A percentile compares a stretch with the other conserved stretches of the same genome.
These are phyloP conservation scores for Tetragonisca angustula DNA, from an alignment of 2,888 invertebrate species.

Conservation along the genomic window DNA sequence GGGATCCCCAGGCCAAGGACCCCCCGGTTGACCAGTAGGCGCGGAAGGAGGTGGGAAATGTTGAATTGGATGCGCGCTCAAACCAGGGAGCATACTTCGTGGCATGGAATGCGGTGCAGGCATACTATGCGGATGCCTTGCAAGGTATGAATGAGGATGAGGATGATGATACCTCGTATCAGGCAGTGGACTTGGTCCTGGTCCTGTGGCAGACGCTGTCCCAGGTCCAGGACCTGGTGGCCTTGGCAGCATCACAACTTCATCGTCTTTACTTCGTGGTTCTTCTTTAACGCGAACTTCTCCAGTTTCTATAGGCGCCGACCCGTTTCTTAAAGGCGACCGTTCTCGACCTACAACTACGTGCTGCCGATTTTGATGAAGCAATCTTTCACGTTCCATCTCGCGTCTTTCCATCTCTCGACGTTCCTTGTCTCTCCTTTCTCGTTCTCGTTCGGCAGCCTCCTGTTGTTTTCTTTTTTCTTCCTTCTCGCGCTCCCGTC, in stretches of 20 bases:
- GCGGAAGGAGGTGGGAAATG: constrained; percentile 84
- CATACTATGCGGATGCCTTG: constrained; percentile 84
- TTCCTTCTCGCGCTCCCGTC: constrained; percentile 84
- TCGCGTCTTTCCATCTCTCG: constrained; percentile 86
- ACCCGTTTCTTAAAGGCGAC: constrained; percentile 91
- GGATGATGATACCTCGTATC: constrained; percentile 87
- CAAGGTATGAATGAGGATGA: constrained; percentile 84
- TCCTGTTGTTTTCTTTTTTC: constrained; percentile 83
- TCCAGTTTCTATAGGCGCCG: constrained; percentile 74
- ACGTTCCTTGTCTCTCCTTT: constrained; percentile 85
- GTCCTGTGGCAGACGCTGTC: constrained; percentile 67
- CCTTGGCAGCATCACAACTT: constrained; percentile 84
- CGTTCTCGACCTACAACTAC: constrained; percentile 85
- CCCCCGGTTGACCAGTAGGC: constrained; percentile 85
- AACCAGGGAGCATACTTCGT: constrained; percentile 85
- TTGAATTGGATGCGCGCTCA: constrained; percentile 85
- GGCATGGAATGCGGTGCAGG: constrained; percentile 85
- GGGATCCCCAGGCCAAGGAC: constrained; percentile 88
- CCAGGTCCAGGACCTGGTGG: constrained; percentile 72
- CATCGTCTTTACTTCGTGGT: constrained; percentile 86
- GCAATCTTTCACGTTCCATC: constrained; percentile 86
- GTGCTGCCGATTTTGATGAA: constrained; percentile 81
- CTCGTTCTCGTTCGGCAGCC: constrained; percentile 82
- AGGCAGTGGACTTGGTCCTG: constrained; percentile 83
- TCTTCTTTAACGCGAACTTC: constrained; percentile 88